These are phyloP conservation scores for Polyodon spathula DNA, from an alignment of 2,113 vertebrate genomes.

Conservation along the genomic window DNA sequence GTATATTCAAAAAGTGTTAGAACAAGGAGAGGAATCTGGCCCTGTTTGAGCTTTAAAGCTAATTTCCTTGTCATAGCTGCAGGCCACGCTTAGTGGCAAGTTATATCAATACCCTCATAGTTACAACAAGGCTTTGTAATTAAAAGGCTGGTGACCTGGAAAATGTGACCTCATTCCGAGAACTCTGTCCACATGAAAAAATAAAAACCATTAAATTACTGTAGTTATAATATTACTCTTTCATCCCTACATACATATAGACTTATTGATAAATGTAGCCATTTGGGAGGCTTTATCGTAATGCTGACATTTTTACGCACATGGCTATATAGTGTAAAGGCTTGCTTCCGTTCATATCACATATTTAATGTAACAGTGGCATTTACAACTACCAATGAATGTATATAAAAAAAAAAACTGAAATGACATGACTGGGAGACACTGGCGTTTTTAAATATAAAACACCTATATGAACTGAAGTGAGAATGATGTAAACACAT, in stretches of 20 bases:
- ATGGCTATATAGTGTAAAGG: background rate
- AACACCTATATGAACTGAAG: too few species aligned
- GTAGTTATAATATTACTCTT: constrained; percentile 20
- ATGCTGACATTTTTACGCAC: constrained; percentile 15
- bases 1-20: background rate
- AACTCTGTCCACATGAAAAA: constrained; percentile 35
- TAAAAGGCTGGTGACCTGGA: constrained; percentile 79
- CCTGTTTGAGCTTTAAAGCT: constrained; percentile 8
- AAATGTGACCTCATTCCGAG: constrained; percentile 62
- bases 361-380: too few species aligned
- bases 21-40: background rate
- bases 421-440: too few species aligned
- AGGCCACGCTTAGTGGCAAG: constrained; percentile 20
- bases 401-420: too few species aligned
- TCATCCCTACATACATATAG: constrained; percentile 22
- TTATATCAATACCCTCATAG: constrained; percentile 65
- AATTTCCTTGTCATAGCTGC: constrained; percentile 4
- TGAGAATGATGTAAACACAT: too few species aligned
- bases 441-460: too few species aligned
- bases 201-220: constrained; percentile 22
- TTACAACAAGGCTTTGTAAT: constrained; percentile 77
- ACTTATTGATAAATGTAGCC: constrained; percentile 21
- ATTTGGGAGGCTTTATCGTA: constrained; percentile 20
- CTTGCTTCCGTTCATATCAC: too few species aligned
- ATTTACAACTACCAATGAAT: too few species aligned